Evolutionary conservation across 2,888 invertebrate genomes (phyloP).

Genomic region (Ochlodes sylvanus): DNA sequence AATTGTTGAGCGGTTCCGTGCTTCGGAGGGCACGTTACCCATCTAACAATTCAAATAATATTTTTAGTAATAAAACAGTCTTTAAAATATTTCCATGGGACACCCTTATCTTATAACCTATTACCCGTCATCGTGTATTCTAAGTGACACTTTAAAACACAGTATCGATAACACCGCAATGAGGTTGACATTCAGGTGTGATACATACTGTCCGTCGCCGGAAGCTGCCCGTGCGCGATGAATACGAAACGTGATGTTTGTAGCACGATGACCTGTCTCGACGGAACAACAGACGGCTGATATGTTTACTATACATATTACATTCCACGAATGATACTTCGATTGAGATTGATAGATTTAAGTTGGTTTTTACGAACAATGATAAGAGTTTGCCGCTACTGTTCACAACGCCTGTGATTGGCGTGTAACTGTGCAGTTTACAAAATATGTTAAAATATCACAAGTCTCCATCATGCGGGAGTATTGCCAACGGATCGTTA

Average conservation of each 20-base stretch:
- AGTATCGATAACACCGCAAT: neutral
- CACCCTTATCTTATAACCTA: too few species aligned
- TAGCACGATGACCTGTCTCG: slow-evolving; percentile 32
- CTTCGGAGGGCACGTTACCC: too few species aligned
- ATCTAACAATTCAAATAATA: too few species aligned
- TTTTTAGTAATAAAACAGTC: too few species aligned
- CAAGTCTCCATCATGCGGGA: neutral
- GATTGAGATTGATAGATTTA: neutral
- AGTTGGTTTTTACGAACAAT: neutral
- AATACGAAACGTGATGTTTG: slow-evolving; percentile 13
- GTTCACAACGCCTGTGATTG: neutral
- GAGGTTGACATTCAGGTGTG: slow-evolving; percentile 5
- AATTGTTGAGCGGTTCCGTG: too few species aligned
- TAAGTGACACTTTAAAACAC: too few species aligned
- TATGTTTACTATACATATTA: neutral
- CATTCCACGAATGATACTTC: slow-evolving; percentile 2
- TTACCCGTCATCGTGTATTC: too few species aligned
- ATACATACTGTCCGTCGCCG: slow-evolving; percentile 6
- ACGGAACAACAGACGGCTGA: slow-evolving; percentile 23
- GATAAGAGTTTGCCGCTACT: neutral
- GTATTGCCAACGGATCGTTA: neutral
- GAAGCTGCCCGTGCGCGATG: slow-evolving; percentile 13
- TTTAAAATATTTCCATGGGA: too few species aligned
- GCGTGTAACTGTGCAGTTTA: neutral
- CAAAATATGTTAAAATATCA: neutral